These are phyloP conservation scores for Microhierax caerulescens DNA, from an alignment of 2,797 vertebrate species.

Conservation along the genomic window DNA sequence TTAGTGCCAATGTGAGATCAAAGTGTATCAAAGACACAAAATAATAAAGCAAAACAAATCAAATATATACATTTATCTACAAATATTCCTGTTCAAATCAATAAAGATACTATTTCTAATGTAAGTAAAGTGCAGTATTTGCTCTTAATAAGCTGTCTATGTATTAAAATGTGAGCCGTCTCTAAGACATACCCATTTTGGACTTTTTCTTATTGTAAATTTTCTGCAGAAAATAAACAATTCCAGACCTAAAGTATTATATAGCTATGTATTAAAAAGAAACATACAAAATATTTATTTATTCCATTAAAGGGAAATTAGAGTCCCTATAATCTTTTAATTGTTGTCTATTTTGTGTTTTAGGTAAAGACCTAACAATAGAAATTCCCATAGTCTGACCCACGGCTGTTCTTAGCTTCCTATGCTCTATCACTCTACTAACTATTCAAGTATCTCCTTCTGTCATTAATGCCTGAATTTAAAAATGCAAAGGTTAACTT, in stretches of 20 bases:
- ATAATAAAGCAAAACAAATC: accelerated
- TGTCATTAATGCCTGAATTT: neutral
- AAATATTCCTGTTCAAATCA: neutral
- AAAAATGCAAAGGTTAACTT: neutral
- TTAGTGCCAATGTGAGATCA: neutral
- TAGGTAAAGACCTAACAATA: neutral
- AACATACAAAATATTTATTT: neutral
- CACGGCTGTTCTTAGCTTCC: neutral
- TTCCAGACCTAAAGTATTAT: neutral
- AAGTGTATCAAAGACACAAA: neutral
- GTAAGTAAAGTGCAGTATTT: neutral
- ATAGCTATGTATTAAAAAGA: accelerated
- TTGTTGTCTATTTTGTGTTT: neutral
- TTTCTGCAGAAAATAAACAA: neutral
- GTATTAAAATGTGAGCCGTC: neutral
- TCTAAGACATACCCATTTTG: neutral
- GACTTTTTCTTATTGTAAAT: neutral
- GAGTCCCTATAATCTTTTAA: neutral
- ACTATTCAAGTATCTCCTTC: neutral
- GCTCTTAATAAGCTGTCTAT: neutral
- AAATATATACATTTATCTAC: neutral
- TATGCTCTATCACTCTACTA: neutral
- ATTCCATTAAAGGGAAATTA: neutral
- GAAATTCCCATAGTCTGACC: neutral
- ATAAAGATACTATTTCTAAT: neutral